phyloP scores from a whole-genome alignment of 2,888 invertebrate genomes.

The Rutpela maculata region DNA sequence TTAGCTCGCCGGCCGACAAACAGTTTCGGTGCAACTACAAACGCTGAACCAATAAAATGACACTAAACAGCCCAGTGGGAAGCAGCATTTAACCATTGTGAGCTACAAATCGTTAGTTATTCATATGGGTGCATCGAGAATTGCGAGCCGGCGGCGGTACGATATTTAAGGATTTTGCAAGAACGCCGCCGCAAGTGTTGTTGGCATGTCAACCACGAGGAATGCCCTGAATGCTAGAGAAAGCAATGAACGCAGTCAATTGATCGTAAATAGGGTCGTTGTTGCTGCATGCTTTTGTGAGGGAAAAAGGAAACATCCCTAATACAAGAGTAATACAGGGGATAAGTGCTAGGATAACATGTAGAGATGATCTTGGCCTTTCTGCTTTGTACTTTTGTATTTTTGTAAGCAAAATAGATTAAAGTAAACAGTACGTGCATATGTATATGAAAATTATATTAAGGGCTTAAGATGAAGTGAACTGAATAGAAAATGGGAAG shows the following conservation, averaged over 20 bases:
- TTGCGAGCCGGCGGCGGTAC: neutral
- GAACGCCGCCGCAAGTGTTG: slow-evolving; percentile 6
- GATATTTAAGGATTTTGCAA: slow-evolving; percentile 2
- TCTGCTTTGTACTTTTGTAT: slow-evolving; percentile 10
- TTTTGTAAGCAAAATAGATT: neutral
- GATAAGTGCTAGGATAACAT: neutral
- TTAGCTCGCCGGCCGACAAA: slow-evolving; percentile 46
- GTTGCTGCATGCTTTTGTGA: slow-evolving; percentile 12
- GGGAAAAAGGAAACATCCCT: slow-evolving; percentile 15
- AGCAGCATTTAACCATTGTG: slow-evolving; percentile 42
- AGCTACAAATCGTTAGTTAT: slow-evolving; percentile 38
- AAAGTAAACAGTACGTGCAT: neutral
- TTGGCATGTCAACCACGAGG: slow-evolving; percentile 19
- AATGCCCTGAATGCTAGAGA: slow-evolving; percentile 6
- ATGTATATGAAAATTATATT: neutral
- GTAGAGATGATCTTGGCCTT: slow-evolving; percentile 9
- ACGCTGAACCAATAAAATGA: slow-evolving; percentile 50
- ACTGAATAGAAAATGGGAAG: neutral
- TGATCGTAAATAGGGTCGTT: slow-evolving; percentile 22
- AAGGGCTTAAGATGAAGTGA: neutral
- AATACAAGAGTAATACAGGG: slow-evolving; percentile 21
- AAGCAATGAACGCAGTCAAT: slow-evolving; percentile 20
- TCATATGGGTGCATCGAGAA: slow-evolving; percentile 7
- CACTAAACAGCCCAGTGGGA: slow-evolving; percentile 52
- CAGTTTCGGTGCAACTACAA: slow-evolving; percentile 44